Percentiles rank a stretch among this genome's conserved stretches.
Conservation (phyloP, 1,140 invertebrate genomes). For the Anastatus disparis region DNA sequence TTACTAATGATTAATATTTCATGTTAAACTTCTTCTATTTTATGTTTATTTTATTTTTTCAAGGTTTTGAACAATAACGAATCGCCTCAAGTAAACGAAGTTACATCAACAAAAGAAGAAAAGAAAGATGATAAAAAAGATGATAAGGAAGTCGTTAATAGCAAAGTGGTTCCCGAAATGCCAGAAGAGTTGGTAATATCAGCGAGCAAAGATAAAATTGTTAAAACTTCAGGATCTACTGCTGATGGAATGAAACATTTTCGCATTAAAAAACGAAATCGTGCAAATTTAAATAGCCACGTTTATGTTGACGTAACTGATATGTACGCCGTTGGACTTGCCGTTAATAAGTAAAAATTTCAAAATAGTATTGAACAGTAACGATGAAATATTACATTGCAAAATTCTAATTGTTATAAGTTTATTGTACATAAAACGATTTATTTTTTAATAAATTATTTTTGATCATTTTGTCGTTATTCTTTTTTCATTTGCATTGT, state of each 20-base stretch:
- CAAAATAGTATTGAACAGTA: no score
- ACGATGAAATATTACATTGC: no score
- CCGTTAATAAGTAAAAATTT: slow-evolving; percentile 47
- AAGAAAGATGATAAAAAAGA: background rate
- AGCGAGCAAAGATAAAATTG: background rate
- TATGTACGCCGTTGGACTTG: slow-evolving; percentile 59
- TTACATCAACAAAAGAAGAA: background rate
- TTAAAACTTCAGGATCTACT: background rate
- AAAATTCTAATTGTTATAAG: background rate
- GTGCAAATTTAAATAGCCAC: slow-evolving; percentile 38
- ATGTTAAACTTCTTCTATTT: no score
- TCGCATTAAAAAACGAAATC: slow-evolving; percentile 38
- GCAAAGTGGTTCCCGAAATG: background rate
- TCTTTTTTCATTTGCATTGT: no score
- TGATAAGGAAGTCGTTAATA: background rate
- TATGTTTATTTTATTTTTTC: background rate
- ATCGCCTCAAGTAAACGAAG: background rate
- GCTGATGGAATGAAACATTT: background rate
- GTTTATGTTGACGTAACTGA: slow-evolving; percentile 48
- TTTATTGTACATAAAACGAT: background rate
- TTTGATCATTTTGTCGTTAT: no score
- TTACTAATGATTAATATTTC: background rate
- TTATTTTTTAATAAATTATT: slow-evolving; percentile 37
- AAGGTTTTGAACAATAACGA: background rate
- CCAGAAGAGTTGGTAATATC: background rate